These are phyloP conservation scores for Neogobius melanostomus DNA, from an alignment of 2,113 vertebrate genomes.

Conservation along the genomic window DNA sequence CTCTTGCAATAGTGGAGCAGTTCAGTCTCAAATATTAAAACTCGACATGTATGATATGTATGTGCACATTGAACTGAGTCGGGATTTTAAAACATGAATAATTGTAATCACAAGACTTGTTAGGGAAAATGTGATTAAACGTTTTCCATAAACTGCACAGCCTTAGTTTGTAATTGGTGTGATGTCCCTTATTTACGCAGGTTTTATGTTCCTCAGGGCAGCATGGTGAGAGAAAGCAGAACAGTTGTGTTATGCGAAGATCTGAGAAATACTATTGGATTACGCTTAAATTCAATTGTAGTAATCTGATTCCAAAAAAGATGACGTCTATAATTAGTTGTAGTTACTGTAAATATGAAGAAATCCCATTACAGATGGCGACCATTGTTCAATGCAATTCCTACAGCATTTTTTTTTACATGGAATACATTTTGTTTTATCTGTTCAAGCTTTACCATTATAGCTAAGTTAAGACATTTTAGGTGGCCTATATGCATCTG, in stretches of 20 bases:
- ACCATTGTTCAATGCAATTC: constrained; percentile 44
- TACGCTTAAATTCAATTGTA: constrained; percentile 64
- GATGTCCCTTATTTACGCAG: too few species aligned
- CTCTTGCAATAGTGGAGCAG: too few species aligned
- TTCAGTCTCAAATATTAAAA: too few species aligned
- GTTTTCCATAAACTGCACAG: too few species aligned
- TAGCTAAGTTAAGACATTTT: not conserved
- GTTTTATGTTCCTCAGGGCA: constrained; percentile 4
- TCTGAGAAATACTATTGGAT: constrained; percentile 58
- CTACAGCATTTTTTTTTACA: constrained; percentile 29
- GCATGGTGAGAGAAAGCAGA: constrained; percentile 40
- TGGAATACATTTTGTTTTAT: constrained; percentile 24
- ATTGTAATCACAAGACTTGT: too few species aligned
- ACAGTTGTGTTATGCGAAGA: constrained; percentile 38
- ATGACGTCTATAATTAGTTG: constrained; percentile 70
- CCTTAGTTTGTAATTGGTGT: too few species aligned
- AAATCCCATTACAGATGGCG: constrained; percentile 60
- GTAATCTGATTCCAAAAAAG: constrained; percentile 67
- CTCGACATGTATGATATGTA: too few species aligned
- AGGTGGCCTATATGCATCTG: too few species aligned
- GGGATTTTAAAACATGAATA: too few species aligned
- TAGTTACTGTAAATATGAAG: constrained; percentile 70
- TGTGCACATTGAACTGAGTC: too few species aligned
- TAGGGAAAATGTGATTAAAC: too few species aligned
- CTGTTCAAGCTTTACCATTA: not conserved